Evolutionary conservation across 92 coral and sea anemone species (phyloP), one percentile per base, ranked within the genome.

Genomic region (Umimayanthus chanpuru): DNA sequence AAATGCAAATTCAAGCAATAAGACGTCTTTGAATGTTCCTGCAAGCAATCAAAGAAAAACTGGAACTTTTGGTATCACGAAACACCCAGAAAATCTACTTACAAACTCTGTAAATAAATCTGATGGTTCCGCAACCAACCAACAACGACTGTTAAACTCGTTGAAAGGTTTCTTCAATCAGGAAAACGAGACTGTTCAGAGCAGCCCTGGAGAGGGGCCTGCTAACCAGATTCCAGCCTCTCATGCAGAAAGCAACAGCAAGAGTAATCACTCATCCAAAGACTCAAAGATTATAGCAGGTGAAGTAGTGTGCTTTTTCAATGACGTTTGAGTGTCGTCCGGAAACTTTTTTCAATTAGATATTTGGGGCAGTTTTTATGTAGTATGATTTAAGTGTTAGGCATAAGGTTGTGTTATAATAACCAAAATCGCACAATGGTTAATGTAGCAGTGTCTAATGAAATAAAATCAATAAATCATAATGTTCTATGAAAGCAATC

Each of bases 161-260:
- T 89, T 93, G 83, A 91, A 93, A 49, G 95, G 95, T 14, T 93
- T 93, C 89, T 93, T 93, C 68, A 91, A 89, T 2, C 91, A 91
- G 79, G 93, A 92, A 61, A 86, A 77, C 15, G 70, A 83, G 12
- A 18, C 64, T 47, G 32, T 47, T 44, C 87, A 28, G 53, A 83
- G 67, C 39, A 70, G n/a, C 49, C 61, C 78, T 25, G 87, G 61
- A 70, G 39, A 47, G 11, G 21, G 26, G 2, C 21, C 1, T 29
- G 29, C 14, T 30, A 68, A 83, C 58, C 78, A 70, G 65, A 26
- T 14, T 49, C 87, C 79, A 38, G 36, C n/a, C 30, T 38, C 76
- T 11, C 2, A 10, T 20, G 4, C 39, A 10, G 28, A 47, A 28
- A 70, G 74, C 41, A 29, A 68, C 43, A 32, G 28, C 40, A 47